Conservation (phyloP, 2,888 invertebrate species). For the Leptogaster cylindrica region DNA sequence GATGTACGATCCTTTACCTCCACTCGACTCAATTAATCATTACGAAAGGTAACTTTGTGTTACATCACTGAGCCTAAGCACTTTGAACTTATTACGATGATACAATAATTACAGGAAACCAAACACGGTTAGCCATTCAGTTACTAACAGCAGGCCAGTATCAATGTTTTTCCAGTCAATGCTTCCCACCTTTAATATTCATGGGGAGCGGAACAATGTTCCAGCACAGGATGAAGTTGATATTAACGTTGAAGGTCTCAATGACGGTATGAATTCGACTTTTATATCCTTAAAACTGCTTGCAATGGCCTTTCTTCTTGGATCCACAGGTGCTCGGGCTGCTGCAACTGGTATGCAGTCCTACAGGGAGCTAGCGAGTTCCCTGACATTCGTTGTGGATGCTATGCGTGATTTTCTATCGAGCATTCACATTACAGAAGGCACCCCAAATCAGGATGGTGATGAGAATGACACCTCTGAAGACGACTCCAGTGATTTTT, state of each 20-base stretch:
- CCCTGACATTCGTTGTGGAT: constrained; percentile 71
- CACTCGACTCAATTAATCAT: constrained; percentile 73
- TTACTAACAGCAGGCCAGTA: constrained; percentile 57
- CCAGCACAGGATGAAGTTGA: constrained; percentile 48
- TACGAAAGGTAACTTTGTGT: constrained; percentile 66
- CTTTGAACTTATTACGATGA: neutral
- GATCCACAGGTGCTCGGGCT: constrained; percentile 53
- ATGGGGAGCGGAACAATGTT: constrained; percentile 35
- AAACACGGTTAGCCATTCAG: constrained; percentile 55
- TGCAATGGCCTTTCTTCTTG: too few species aligned
- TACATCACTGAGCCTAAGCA: neutral
- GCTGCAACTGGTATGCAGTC: constrained; percentile 58
- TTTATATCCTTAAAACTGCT: neutral
- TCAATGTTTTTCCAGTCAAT: constrained; percentile 75
- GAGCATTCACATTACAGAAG: constrained; percentile 69
- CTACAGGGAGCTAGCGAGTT: constrained; percentile 64
- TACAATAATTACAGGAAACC: constrained; percentile 53
- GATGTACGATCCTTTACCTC: constrained; percentile 81
- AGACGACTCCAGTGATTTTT: constrained; percentile 26
- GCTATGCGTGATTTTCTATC: constrained; percentile 76
- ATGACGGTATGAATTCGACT: constrained; percentile 50
- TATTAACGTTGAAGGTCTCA: constrained; percentile 45
- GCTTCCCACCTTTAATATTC: constrained; percentile 70
- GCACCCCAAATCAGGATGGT: constrained; percentile 62
- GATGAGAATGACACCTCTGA: constrained; percentile 31